Evolutionary conservation across 2,113 vertebrate species (phyloP), one percentile per base, ranked within the genome.

Genomic region (Percopsis transmontana): DNA sequence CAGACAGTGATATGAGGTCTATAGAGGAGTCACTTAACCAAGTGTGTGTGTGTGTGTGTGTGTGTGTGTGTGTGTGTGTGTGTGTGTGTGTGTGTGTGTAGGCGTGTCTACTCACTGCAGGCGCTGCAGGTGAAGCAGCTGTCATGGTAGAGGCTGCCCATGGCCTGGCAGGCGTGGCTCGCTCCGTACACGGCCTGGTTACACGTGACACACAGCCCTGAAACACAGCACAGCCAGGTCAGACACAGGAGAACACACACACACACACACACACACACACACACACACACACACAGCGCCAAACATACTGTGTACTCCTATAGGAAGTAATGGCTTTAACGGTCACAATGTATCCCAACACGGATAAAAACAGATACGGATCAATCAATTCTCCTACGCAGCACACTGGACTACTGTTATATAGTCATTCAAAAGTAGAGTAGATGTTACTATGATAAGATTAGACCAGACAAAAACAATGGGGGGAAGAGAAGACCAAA

Each of bases 131-230:
- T 97, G 90, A 99, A 99, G 87, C 97, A 99, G 76, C 89, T 82
- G 0, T 98, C 95, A 0, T 99, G 97, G 90, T 98, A 99, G 63
- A 98, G 94, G 88, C 92, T 96, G 0, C 97, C 97, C 96, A 99
- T 99, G 38, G 97, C 97, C 80, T 98, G 97, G 80, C 97, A 99
- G 55, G 97, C 97, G 85, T 97, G 95, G 83, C 86, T 93, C 9
- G 96, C 94, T 83, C 97, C 96, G 21, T 95, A 94, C 50, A 99
- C 96, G 0, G 94, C 93, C 82, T 95, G 95, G 89, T 74, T 96
- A 90, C 97, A 98, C 73, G 97, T 97, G 74, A 96, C 93, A 0
- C 97, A 99, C 68, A 89, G 86, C 70, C 96, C 96, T 98, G 82
- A 9, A 87, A 89, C 68, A 64, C 18, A 80, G 44, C 41, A 68